Conservation (phyloP, 2,113 vertebrate genomes). For the Psephotus haematonotus region DNA sequence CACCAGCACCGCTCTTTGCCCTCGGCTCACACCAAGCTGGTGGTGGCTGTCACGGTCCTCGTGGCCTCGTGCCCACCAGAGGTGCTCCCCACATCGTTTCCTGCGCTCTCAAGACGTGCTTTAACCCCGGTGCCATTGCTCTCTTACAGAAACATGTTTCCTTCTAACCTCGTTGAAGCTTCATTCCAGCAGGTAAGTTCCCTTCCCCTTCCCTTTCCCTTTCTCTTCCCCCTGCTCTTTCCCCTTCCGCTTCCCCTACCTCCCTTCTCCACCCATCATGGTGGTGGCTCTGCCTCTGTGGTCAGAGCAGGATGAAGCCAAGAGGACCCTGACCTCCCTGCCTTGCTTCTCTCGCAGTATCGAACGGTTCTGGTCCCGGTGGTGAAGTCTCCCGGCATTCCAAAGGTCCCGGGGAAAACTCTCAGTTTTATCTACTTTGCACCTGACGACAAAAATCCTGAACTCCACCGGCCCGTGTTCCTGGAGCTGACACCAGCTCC, state of each 20-base stretch:
- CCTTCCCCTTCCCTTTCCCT: not conserved
- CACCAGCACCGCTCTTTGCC: not conserved
- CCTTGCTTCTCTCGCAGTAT: constrained; percentile 74
- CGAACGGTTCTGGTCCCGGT: constrained; percentile 83
- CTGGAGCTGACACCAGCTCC: constrained; percentile 85
- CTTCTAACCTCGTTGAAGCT: constrained; percentile 88
- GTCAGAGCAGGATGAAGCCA: not conserved
- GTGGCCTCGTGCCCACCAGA: rapidly evolving
- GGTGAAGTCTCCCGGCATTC: constrained; percentile 45
- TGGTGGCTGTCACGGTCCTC: not conserved
- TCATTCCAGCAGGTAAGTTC: constrained; percentile 86
- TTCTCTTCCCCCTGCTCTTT: not conserved
- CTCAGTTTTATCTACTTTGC: constrained; percentile 83
- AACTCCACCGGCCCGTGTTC: constrained; percentile 73
- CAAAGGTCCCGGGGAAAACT: constrained; percentile 44
- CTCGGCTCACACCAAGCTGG: not conserved
- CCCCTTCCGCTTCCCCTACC: not conserved
- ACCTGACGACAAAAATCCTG: constrained; percentile 75
- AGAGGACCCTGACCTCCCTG: not conserved
- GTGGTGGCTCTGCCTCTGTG: not conserved
- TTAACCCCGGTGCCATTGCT: not conserved
- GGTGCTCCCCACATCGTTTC: not conserved
- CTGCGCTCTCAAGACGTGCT: rapidly evolving
- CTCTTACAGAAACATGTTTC: constrained; percentile 87
- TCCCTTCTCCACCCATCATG: too few relatives aligned